These are phyloP conservation scores for Coendou prehensilis DNA, from an alignment of 2,797 vertebrate genomes.

Conservation along the genomic window DNA sequence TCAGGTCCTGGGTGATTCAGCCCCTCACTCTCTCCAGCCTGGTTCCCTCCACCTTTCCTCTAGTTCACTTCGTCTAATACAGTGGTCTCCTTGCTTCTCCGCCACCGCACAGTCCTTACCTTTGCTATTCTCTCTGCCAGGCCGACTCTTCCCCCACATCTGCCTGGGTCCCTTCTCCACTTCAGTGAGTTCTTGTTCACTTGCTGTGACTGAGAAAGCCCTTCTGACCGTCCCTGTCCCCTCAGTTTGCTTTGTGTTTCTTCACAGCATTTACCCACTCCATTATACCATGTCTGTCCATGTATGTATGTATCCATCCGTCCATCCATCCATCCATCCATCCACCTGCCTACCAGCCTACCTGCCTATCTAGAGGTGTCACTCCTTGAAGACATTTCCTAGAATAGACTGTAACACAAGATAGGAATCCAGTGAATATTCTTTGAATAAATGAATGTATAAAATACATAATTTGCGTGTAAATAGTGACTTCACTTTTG, in stretches of 20 bases:
- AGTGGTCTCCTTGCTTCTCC: not conserved
- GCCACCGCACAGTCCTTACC: too few species aligned
- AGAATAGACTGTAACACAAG: not conserved
- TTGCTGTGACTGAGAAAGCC: not conserved
- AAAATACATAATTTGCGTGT: not conserved
- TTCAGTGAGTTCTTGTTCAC: not conserved
- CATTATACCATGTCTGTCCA: not conserved
- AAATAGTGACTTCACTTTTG: not conserved
- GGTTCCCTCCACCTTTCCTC: not conserved
- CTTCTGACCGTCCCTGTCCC: not conserved
- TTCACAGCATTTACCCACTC: not conserved
- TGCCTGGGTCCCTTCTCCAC: not conserved
- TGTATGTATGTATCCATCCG: too few species aligned
- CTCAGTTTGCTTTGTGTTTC: not conserved
- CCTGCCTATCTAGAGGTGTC: not conserved
- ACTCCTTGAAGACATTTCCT: not conserved
- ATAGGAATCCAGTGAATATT: too few species aligned
- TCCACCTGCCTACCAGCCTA: too few species aligned
- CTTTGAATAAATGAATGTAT: not conserved
- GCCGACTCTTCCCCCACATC: too few species aligned
- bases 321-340: not conserved
- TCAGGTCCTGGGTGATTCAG: not conserved
- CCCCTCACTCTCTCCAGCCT: not conserved
- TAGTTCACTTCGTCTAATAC: not conserved
- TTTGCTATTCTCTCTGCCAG: not conserved